phyloP scores from a whole-genome alignment of 1,140 invertebrate species.

The Atta colombica region DNA sequence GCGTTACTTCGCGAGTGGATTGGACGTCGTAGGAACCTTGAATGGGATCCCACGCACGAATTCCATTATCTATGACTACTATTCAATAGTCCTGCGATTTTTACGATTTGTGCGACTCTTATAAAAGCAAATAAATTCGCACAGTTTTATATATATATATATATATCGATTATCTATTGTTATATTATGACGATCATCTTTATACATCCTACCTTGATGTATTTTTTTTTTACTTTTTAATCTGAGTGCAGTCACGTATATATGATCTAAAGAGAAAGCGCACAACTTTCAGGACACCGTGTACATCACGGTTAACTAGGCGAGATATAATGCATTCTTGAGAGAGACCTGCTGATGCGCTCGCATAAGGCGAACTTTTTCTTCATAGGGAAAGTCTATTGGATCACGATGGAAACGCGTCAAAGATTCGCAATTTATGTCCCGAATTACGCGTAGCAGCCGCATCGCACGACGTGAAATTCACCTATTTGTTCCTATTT shows the following conservation, averaged over 20 bases:
- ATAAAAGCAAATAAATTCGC: slow-evolving; percentile 1
- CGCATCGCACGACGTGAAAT: slow-evolving; percentile 32
- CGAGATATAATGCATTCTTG: not conserved
- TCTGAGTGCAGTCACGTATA: too few relatives aligned
- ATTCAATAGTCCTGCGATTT: slow-evolving; percentile 60
- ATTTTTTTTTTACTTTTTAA: not conserved
- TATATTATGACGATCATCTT: not conserved
- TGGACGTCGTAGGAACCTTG: slow-evolving; percentile 71
- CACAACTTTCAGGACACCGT: not conserved
- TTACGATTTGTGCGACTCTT: not conserved
- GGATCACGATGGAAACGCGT: slow-evolving; percentile 39
- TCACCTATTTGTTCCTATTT: slow-evolving; percentile 5
- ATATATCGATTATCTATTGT: not conserved
- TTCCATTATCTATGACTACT: slow-evolving; percentile 75
- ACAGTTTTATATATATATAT: not conserved
- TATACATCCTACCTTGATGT: not conserved
- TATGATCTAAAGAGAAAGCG: slow-evolving; percentile 14
- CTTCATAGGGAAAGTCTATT: slow-evolving; percentile 55
- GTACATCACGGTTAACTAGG: slow-evolving; percentile 23
- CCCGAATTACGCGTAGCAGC: slow-evolving; percentile 2
- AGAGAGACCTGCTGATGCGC: slow-evolving; percentile 21
- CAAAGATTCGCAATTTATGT: slow-evolving; percentile 38
- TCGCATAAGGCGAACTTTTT: slow-evolving; percentile 52
- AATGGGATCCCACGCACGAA: slow-evolving; percentile 79
- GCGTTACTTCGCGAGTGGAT: slow-evolving; percentile 37